Percentiles rank a stretch among this genome's conserved stretches.
These are phyloP conservation scores for Urocolius indicus DNA, from an alignment of 2,113 vertebrate genomes.

Conservation along the genomic window DNA sequence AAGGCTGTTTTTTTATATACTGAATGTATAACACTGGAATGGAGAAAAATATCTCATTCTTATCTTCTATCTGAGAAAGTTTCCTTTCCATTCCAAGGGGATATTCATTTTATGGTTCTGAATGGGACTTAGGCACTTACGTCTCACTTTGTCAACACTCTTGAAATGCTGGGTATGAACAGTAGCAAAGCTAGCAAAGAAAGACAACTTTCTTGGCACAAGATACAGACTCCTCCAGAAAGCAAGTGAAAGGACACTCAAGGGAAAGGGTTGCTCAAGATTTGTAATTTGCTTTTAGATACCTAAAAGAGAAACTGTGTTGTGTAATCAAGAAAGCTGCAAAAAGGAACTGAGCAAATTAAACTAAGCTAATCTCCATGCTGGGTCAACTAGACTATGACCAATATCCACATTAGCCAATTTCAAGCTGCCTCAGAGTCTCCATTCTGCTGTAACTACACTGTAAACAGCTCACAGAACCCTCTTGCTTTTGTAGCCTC, in stretches of 20 bases:
- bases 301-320: neutral
- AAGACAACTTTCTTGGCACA: slow-evolving; percentile 25
- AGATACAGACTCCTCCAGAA: neutral
- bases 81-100: neutral
- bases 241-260: neutral
- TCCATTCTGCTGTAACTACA: neutral
- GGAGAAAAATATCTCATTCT: neutral
- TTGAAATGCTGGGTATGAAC: neutral
- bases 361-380: neutral
- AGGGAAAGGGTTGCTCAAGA: neutral
- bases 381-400: slow-evolving; percentile 32
- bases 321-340: neutral
- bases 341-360: neutral
- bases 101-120: slow-evolving; percentile 30
- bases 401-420: neutral
- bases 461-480: neutral
- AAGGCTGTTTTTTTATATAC: neutral
- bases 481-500: neutral
- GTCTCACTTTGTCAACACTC: slow-evolving; percentile 36
- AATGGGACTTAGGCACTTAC: neutral
- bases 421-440: neutral
- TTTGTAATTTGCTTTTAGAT: neutral
- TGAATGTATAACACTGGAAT: neutral
- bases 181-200: slow-evolving; percentile 38
- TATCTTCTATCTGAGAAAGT: neutral